phyloP scores from a whole-genome alignment of 2,113 vertebrate species.

The Sigmodon hispidus region DNA sequence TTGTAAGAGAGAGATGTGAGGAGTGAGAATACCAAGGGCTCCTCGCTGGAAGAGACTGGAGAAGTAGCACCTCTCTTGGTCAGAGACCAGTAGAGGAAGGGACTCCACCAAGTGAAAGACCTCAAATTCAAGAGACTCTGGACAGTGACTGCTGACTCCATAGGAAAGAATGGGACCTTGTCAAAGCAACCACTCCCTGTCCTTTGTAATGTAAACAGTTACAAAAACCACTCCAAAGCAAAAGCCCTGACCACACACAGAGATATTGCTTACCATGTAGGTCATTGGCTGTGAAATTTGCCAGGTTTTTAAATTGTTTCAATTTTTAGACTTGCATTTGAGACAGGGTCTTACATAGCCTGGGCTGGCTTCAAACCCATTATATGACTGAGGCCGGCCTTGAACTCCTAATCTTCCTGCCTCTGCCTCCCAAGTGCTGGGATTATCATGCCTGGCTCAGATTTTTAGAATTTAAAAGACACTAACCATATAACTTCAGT shows the following conservation, averaged over 20 bases:
- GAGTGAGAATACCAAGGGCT: slow-evolving; percentile 60
- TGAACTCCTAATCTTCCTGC: slow-evolving; percentile 6
- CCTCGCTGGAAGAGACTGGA: slow-evolving; percentile 65
- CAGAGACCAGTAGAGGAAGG: slow-evolving; percentile 81
- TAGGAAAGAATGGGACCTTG: slow-evolving; percentile 81
- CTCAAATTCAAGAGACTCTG: slow-evolving; percentile 76
- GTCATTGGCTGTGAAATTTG: slow-evolving; percentile 95
- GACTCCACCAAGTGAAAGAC: slow-evolving; percentile 80
- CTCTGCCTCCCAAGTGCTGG: slow-evolving; percentile 28
- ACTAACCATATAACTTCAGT: slow-evolving; percentile 85
- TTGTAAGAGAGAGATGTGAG: slow-evolving; percentile 86
- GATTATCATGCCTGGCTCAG: neutral
- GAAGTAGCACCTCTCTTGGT: slow-evolving; percentile 79
- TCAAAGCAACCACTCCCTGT: slow-evolving; percentile 77
- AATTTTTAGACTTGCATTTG: slow-evolving; percentile 84
- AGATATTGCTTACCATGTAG: slow-evolving; percentile 97
- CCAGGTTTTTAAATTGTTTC: slow-evolving; percentile 89
- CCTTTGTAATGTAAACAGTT: slow-evolving; percentile 84
- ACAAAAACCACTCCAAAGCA: slow-evolving; percentile 83
- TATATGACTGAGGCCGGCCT: neutral
- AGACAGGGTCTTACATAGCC: slow-evolving; percentile 21
- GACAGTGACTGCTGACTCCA: slow-evolving; percentile 79
- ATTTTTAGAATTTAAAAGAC: slow-evolving; percentile 86
- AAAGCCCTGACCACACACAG: slow-evolving; percentile 80
- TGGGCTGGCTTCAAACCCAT: neutral